A percentile compares a stretch with the other conserved stretches of the same genome.
These are phyloP conservation scores for Caenorhabditis imperialis DNA, from an alignment of 2,888 invertebrate genomes.

Conservation along the genomic window DNA sequence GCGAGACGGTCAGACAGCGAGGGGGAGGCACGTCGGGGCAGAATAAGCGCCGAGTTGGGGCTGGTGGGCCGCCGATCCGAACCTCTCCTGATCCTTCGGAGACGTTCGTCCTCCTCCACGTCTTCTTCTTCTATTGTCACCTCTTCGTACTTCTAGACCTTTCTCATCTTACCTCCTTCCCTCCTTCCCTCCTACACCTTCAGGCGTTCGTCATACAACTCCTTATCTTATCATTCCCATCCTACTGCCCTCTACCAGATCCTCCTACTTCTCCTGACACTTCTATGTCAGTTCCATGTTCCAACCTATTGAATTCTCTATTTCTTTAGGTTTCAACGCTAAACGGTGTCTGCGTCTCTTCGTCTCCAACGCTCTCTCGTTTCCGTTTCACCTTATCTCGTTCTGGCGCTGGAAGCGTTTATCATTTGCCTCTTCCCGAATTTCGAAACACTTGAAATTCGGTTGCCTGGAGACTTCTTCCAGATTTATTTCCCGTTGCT, in stretches of 20 bases:
- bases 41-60: constrained; percentile 33
- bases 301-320: background rate
- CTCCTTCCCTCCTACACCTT: too few species aligned
- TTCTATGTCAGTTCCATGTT: too few species aligned
- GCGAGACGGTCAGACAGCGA: background rate
- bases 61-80: constrained; percentile 27
- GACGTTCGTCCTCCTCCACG: constrained; percentile 10
- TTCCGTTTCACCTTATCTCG: constrained; percentile 16
- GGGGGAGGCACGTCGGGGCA: constrained; percentile 1
- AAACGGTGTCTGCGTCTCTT: constrained; percentile 30
- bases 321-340: constrained; percentile 19
- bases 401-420: constrained; percentile 12
- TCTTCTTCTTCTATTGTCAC: too few species aligned
- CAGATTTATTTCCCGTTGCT: background rate
- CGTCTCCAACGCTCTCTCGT: constrained; percentile 24
- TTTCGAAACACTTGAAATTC: background rate
- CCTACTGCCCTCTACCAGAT: background rate
- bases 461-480: too few species aligned
- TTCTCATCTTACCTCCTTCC: background rate
- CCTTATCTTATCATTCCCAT: constrained; percentile 5
- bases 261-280: background rate
- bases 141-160: too few species aligned
- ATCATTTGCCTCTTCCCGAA: constrained; percentile 1
- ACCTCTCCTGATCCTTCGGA: constrained; percentile 15
- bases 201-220: background rate